These are phyloP conservation scores for Agrilus cyanescens DNA, from an alignment of 2,888 invertebrate genomes.

Conservation along the genomic window DNA sequence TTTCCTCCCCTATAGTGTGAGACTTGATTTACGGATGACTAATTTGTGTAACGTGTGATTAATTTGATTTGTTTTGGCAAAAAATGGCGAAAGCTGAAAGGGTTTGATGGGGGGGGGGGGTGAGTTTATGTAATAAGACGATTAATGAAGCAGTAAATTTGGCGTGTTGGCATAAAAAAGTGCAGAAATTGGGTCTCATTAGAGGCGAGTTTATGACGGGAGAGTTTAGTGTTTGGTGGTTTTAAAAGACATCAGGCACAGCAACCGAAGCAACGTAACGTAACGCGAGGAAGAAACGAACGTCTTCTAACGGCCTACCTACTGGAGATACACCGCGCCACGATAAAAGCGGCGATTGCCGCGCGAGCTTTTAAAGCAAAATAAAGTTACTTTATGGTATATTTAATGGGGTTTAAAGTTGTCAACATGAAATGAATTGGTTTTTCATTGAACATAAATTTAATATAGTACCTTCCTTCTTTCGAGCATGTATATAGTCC, in stretches of 20 bases:
- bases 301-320: constrained; percentile 16
- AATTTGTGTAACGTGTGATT: no score
- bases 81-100: no score
- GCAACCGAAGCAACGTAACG: no score
- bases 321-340: constrained; percentile 22
- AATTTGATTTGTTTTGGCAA: no score
- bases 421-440: constrained; percentile 29
- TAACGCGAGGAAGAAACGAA: no score
- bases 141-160: no score
- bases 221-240: constrained; percentile 14
- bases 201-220: constrained; percentile 14
- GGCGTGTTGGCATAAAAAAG: no score
- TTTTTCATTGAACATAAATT: constrained; percentile 27
- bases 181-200: constrained; percentile 7
- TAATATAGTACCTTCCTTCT: constrained; percentile 18
- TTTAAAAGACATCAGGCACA: constrained; percentile 1
- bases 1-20: no score
- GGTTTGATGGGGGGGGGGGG: no score
- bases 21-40: no score
- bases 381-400: constrained; percentile 28
- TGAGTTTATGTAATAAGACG: no score
- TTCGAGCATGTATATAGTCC: constrained; percentile 13
- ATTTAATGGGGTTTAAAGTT: constrained; percentile 30
- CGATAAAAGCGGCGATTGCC: constrained; percentile 20
- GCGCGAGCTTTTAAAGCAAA: constrained; percentile 20